Conservation (phyloP, 2,797 vertebrate species). For the Tamandua tetradactyla region DNA sequence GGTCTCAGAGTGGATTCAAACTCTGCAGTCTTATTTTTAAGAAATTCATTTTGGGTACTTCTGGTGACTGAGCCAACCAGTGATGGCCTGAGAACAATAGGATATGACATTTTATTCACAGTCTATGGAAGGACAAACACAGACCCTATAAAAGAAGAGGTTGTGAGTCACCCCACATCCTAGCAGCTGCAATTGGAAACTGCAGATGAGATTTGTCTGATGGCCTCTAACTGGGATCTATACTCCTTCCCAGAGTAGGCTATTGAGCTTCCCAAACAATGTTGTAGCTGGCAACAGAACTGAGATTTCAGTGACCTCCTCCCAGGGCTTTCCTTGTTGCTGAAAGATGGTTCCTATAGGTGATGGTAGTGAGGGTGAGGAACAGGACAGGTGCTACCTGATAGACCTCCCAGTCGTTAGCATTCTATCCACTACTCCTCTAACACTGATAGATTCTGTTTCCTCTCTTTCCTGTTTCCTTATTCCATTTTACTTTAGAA, state of each 20-base stretch:
- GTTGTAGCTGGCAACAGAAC: not conserved
- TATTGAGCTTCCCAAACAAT: not conserved
- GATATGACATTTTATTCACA: too few species aligned
- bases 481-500: not conserved
- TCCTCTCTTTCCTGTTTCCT: not conserved
- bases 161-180: not conserved
- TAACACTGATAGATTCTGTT: not conserved
- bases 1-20: not conserved
- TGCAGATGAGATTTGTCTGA: not conserved
- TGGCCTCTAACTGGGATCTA: not conserved
- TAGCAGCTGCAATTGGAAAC: not conserved
- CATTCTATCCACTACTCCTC: not conserved
- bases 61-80: not conserved
- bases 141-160: not conserved
- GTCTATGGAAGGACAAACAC: too few species aligned
- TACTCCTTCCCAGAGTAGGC: not conserved
- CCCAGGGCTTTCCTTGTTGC: not conserved
- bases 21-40: not conserved
- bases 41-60: constrained; percentile 2
- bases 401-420: not conserved
- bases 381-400: not conserved
- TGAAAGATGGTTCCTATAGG: not conserved
- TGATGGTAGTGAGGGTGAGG: too few species aligned
- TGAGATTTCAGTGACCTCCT: not conserved
- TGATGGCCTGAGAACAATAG: not conserved